Base-by-base conservation (phyloP, 2,113 vertebrate genomes). In the Platichthys stellatus region DNA sequence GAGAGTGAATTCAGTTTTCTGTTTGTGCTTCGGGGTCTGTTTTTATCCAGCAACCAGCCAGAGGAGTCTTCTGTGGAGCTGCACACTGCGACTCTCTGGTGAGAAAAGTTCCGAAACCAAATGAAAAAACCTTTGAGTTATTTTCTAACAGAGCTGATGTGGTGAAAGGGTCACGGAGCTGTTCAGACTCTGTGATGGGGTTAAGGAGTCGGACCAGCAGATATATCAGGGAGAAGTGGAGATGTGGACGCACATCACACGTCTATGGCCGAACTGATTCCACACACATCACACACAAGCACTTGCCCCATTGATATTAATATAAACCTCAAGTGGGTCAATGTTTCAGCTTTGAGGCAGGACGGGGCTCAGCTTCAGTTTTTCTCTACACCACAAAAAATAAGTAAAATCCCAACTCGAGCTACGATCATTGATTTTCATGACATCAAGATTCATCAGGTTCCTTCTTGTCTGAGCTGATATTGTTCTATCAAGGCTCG, bases 131-230 rank as follows among this genome's bases (percentile, higher is more conserved):
- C 18, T 54, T 8, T 2, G 2, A 54, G 51, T n/a, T 10, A 7
- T n/a, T 54, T 54, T 35, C 56, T 51, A 12, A 47, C 95, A 21
- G 94, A 87, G 2, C 92, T 80, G 23, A 12, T 38, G 72, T 21
- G 51, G 20, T 54, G 51, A 95, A 92, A 63, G 95, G 90, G 69
- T 96, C 91, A 0, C 92, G 92, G 24, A 96, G 90, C 3, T 90
- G 90, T 57, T 78, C 85, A 88, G 94, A 95, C 77, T 88, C 74
- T 0, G 92, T 92, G 66, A 94, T 87, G 45, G 91, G 92, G 57
- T 72, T 72, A 76, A 95, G 93, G 65, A 95, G 92, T 54, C 1
- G 51, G 20, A n/a, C 51, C 7, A 7, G 15, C 45, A 94, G 89
- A 64, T 92, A 89, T 1, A 93, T 91, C 1, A 92, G 93, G 6